Conservation (phyloP, 2,113 vertebrate species). For the Paedocypris sp. region DNA sequence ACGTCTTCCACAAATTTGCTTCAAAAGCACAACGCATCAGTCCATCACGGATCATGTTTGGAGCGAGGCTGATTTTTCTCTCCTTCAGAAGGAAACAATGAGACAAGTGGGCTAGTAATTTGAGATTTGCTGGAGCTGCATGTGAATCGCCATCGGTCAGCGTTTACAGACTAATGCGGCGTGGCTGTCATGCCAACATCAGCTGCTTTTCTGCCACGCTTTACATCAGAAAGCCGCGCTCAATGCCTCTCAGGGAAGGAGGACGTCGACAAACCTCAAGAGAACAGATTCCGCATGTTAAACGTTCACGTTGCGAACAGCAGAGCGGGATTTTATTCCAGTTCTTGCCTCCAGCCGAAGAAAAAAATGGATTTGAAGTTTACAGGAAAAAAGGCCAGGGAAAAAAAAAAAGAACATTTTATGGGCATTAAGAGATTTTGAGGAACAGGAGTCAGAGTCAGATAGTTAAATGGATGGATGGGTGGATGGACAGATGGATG, state of each 20-base stretch:
- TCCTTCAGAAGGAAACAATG: conserved; percentile 39
- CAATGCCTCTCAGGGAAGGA: conserved; percentile 45
- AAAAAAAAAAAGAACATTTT: no score
- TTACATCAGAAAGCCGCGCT: conserved; percentile 30
- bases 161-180: conserved; percentile 44
- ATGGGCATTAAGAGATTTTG: no score
- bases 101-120: conserved; percentile 47
- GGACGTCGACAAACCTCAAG: conserved; percentile 37
- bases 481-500: no score
- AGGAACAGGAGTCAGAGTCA: no score
- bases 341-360: no score
- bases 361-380: conserved; percentile 15
- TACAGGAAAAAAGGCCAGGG: no score
- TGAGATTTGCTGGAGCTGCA: conserved; percentile 41
- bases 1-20: conserved; percentile 55
- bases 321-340: background rate
- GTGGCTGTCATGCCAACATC: conserved; percentile 35
- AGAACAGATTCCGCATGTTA: conserved; percentile 30
- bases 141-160: conserved; percentile 53
- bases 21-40: conserved; percentile 16
- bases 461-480: no score
- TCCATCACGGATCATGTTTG: background rate
- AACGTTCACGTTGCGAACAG: background rate
- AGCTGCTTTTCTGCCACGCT: conserved; percentile 8
- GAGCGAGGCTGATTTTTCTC: conserved; percentile 26